Evolutionary conservation across 2,113 vertebrate species (phyloP), one percentile per base, ranked within the genome.

Genomic region (Odocoileus virginianus): DNA sequence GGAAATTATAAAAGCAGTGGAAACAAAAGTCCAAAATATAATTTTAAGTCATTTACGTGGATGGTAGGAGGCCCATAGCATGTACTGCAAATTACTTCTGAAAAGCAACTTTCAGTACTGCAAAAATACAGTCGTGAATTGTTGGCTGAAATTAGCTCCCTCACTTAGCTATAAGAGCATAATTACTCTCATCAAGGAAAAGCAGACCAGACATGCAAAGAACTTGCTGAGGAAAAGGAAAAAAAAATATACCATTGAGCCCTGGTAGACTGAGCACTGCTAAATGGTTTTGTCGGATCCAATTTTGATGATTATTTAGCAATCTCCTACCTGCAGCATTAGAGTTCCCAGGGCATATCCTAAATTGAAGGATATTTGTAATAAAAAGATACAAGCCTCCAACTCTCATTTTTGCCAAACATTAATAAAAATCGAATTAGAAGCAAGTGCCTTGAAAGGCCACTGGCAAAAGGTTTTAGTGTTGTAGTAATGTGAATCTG

Each of bases 341-440:
- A 78, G 95, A 93, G 87, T 97, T 97, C 91, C 47, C 71, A 95
- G 58, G 83, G 93, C 54, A 95, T 89, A 95, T 92, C 58, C 88
- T 89, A 94, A 98, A 95, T 94, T 94, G 86, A 96, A 97, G 87
- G 58, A 95, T 97, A 98, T 96, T 98, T 98, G 93, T 97, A 97
- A 98, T 97, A 97, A 97, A 98, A 97, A 98, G 88, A 97, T 97
- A 96, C 84, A 97, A 97, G 96, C 61, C 83, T 98, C 78, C 87
- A 96, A 97, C 64, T 97, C 91, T 97, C 89, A 92, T 92, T 98
- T 98, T 97, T 95, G 94, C 89, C 71, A 95, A 98, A 95, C 89
- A 97, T 97, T 97, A 95, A 97, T 98, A 96, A 96, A 98, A 98
- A 95, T 93, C 2, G 28, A 98, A 97, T 98, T 95, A 97, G 91